Evolutionary conservation across 2,113 vertebrate species (phyloP).

Genomic region (Oreochromis spilurus): DNA sequence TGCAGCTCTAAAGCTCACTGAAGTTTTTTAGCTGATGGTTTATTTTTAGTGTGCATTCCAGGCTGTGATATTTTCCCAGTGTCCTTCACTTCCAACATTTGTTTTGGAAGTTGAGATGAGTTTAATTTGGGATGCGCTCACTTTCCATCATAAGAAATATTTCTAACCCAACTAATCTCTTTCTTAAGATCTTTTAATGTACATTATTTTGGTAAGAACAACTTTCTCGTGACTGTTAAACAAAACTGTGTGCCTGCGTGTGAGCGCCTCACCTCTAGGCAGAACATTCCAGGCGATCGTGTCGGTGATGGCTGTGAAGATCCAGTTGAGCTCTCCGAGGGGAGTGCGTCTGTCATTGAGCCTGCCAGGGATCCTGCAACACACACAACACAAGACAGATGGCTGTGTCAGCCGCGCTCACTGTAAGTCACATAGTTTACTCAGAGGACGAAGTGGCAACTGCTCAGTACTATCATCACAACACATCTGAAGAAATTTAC

Average conservation of each 20-base stretch:
- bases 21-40: fast-evolving
- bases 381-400: slow-evolving; percentile 49
- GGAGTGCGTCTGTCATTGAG: slow-evolving; percentile 96
- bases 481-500: slow-evolving; percentile 15
- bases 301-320: slow-evolving; percentile 98
- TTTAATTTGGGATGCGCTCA: not conserved
- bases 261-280: slow-evolving; percentile 81
- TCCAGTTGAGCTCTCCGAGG: slow-evolving; percentile 97
- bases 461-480: slow-evolving; percentile 4
- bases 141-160: not conserved
- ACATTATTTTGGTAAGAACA: fast-evolving
- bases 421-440: slow-evolving; percentile 12
- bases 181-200: not conserved
- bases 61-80: not conserved
- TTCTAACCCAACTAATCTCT: not conserved
- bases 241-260: fast-evolving
- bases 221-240: not conserved
- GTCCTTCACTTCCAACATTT: not conserved
- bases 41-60: fast-evolving
- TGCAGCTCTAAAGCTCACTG: not conserved
- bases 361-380: slow-evolving; percentile 87
- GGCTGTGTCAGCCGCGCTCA: slow-evolving; percentile 39
- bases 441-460: slow-evolving; percentile 30
- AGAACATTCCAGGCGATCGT: slow-evolving; percentile 98
- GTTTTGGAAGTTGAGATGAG: not conserved